These are phyloP conservation scores for Cryptoleucopteryx plumbea DNA, from an alignment of 2,113 vertebrate species.

Conservation along the genomic window DNA sequence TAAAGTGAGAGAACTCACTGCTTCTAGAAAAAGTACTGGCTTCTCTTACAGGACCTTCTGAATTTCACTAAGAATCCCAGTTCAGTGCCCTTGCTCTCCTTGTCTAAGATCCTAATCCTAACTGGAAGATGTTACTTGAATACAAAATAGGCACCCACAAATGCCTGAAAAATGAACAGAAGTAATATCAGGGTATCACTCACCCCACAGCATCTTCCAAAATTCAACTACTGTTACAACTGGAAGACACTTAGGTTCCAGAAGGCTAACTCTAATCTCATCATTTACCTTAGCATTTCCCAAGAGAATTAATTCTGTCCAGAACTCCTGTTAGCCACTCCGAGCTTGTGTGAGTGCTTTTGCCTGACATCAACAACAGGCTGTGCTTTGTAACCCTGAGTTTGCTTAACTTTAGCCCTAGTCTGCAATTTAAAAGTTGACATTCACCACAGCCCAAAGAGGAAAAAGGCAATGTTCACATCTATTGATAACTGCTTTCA, in stretches of 20 bases:
- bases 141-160: neutral
- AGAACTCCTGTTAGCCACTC: neutral
- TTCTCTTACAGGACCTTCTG: neutral
- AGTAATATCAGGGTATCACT: neutral
- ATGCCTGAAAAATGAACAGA: neutral
- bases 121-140: neutral
- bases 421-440: neutral
- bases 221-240: neutral
- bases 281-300: neutral
- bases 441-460: neutral
- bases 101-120: neutral
- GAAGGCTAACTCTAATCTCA: neutral
- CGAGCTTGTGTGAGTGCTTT: neutral
- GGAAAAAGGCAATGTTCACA: neutral
- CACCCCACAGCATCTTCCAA: neutral
- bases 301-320: neutral
- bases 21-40: neutral
- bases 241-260: neutral
- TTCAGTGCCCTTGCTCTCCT: neutral
- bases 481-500: neutral
- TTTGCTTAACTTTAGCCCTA: neutral
- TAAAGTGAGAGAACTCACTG: neutral
- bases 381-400: neutral
- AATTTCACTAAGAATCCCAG: neutral
- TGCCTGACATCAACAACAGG: neutral